Evolutionary conservation across 2,113 vertebrate species (phyloP).

Genomic region (Spea bombifrons): DNA sequence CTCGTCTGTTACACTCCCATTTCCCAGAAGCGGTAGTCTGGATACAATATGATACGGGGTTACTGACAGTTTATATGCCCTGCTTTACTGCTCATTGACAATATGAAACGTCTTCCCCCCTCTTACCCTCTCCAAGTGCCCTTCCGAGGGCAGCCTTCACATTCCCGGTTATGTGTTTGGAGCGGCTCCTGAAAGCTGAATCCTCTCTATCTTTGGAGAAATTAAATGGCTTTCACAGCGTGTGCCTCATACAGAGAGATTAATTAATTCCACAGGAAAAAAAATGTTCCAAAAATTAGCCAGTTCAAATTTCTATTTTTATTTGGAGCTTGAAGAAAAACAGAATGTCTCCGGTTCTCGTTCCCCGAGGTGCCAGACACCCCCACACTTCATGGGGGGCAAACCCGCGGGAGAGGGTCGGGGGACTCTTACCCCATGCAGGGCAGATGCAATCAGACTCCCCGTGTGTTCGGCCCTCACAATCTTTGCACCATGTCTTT

Average conservation of each 20-base stretch:
- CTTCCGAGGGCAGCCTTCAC: background rate
- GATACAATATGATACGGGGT: no score
- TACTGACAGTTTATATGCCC: no score
- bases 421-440: no score
- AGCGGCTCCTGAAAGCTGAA: background rate
- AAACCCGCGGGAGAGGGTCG: no score
- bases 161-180: background rate
- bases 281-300: slow-evolving; percentile 21
- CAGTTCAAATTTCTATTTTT: slow-evolving; percentile 27
- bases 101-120: background rate
- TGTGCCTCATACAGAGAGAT: slow-evolving; percentile 24
- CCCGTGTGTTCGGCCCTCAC: no score
- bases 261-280: slow-evolving; percentile 37
- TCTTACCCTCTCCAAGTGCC: background rate
- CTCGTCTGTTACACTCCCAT: no score
- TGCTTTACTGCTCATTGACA: no score
- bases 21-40: no score
- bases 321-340: background rate
- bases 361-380: slow-evolving; percentile 1
- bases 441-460: no score
- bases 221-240: slow-evolving; percentile 4
- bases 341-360: background rate
- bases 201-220: background rate
- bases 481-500: no score
- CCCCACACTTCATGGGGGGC: no score